Percentiles rank a stretch among this genome's conserved stretches.
Evolutionary conservation across 2,113 vertebrate species (phyloP).

Genomic region (Chroicocephalus ridibundus): DNA sequence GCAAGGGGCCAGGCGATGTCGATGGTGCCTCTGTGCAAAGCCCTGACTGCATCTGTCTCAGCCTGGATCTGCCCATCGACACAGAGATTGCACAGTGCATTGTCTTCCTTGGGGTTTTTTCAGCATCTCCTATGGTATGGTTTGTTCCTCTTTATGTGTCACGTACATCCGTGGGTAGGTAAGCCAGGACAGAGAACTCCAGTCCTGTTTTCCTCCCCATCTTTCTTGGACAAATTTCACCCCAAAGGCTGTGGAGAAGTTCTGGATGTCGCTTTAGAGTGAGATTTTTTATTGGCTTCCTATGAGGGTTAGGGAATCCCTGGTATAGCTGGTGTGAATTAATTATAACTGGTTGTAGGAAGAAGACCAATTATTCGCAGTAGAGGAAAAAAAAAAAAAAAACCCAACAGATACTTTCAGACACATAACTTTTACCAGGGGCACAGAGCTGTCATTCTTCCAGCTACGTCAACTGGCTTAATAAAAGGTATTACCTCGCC

Average conservation of each 20-base stretch:
- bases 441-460: background rate
- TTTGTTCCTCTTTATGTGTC: background rate
- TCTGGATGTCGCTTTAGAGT: background rate
- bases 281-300: background rate
- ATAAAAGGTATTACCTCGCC: background rate
- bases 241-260: background rate
- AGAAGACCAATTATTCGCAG: background rate
- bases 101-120: accelerated
- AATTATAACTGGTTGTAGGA: background rate
- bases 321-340: background rate
- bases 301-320: background rate
- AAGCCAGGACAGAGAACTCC: background rate
- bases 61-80: background rate
- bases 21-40: background rate
- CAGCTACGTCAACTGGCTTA: background rate
- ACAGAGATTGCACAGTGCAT: background rate
- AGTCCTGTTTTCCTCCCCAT: background rate
- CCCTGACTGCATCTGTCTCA: background rate
- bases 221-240: background rate
- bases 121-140: no score
- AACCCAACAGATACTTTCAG: background rate
- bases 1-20: background rate
- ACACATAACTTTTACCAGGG: background rate
- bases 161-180: background rate
- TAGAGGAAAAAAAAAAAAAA: background rate